phyloP scores from a whole-genome alignment of 23 tunicate species.

The Trididemnum nubilum region DNA sequence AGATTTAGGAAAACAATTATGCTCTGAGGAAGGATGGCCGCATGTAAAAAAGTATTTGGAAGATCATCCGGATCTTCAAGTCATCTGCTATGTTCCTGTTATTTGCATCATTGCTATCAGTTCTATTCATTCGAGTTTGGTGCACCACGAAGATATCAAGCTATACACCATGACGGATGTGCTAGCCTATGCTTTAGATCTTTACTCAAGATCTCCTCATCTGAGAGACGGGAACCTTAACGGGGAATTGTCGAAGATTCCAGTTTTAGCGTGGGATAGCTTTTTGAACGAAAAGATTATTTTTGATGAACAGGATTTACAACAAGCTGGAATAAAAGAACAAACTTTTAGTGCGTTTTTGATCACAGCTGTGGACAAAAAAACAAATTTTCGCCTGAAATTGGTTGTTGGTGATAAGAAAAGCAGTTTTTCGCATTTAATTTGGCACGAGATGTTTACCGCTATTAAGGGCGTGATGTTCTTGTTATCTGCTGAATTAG shows the following conservation, averaged over 20 bases:
- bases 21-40: slow-evolving; percentile 4
- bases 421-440: slow-evolving; percentile 16
- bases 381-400: not conserved
- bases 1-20: not conserved
- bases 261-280: not conserved
- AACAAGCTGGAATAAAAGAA: not conserved
- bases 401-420: slow-evolving; percentile 5
- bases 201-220: not conserved
- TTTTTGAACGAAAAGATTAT: slow-evolving; percentile 4
- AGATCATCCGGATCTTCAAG: slow-evolving; percentile 14
- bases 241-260: slow-evolving; percentile 1
- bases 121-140: not conserved
- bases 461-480: slow-evolving; percentile 5
- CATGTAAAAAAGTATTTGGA: slow-evolving; percentile 1
- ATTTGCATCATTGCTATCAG: slow-evolving; percentile 12
- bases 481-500: not conserved
- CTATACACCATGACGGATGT: slow-evolving; percentile 10
- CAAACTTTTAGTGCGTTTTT: not conserved
- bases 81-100: slow-evolving; percentile 7
- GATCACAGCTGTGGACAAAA: slow-evolving; percentile 4
- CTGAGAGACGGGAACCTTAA: not conserved
- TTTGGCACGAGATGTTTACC: slow-evolving; percentile 23
- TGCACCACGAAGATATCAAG: not conserved
- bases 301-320: not conserved
- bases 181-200: not conserved